A percentile compares a stretch with the other conserved stretches of the same genome.
These are phyloP conservation scores for Setophaga coronata DNA, from an alignment of 2,113 vertebrate species.

Conservation along the genomic window DNA sequence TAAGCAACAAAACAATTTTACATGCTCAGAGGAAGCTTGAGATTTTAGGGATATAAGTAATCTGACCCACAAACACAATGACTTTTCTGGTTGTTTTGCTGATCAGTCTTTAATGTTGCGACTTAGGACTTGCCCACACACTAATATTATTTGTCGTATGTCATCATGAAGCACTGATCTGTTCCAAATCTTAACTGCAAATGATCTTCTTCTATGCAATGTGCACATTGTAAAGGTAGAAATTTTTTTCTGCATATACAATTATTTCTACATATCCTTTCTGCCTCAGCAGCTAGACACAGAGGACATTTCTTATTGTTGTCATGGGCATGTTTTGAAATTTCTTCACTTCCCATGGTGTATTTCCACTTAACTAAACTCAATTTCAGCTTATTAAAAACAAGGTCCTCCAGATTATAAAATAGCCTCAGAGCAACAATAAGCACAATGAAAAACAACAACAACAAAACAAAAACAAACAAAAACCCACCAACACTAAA, in stretches of 20 bases:
- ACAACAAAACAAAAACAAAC: background rate
- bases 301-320: background rate
- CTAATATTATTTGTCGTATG: background rate
- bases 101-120: background rate
- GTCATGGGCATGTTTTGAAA: background rate
- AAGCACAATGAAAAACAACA: background rate
- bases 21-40: background rate
- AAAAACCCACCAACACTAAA: background rate
- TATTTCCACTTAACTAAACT: background rate
- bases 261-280: background rate
- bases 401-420: background rate
- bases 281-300: background rate
- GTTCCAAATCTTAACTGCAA: background rate
- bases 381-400: constrained; percentile 23
- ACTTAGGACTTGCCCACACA: background rate
- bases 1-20: background rate
- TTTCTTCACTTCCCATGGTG: background rate
- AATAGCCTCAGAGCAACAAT: background rate
- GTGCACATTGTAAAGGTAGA: background rate
- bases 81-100: background rate
- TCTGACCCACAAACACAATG: background rate
- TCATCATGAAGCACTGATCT: background rate
- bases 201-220: background rate
- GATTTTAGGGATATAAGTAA: background rate
- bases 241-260: background rate